Conservation (phyloP, 2,888 invertebrate species). For the Julus scandinavius region DNA sequence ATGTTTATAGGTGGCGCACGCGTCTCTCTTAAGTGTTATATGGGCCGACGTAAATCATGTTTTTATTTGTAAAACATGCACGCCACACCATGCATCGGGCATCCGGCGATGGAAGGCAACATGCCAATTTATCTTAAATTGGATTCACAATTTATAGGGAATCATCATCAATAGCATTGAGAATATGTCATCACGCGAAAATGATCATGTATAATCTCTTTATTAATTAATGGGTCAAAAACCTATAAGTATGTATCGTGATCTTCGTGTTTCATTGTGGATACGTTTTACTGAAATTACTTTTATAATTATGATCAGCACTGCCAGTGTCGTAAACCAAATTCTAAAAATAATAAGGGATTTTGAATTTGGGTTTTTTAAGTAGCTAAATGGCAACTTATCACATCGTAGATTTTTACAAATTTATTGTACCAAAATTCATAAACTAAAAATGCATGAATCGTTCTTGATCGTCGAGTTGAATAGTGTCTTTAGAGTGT, state of each 20-base stretch:
- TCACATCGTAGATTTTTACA: too few species aligned
- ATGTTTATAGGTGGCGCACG: constrained; percentile 36
- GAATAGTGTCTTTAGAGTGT: too few species aligned
- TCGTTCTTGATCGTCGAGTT: too few species aligned
- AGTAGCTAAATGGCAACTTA: too few species aligned
- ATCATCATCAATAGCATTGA: constrained; percentile 19
- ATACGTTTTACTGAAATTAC: too few species aligned
- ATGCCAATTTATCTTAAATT: background rate
- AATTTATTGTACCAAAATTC: too few species aligned
- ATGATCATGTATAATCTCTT: background rate
- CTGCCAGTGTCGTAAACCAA: too few species aligned
- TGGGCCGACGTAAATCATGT: constrained; percentile 8
- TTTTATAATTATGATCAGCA: too few species aligned
- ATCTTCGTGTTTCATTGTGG: background rate
- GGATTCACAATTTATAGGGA: constrained; percentile 25
- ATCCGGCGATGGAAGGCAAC: background rate
- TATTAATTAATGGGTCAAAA: constrained; percentile 16
- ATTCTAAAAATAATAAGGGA: too few species aligned
- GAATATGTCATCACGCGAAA: background rate
- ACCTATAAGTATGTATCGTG: background rate
- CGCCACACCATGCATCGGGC: background rate
- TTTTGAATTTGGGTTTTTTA: too few species aligned
- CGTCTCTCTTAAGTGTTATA: constrained; percentile 37
- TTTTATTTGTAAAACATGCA: constrained; percentile 36
- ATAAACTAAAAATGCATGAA: too few species aligned